Evolutionary conservation across 2,888 invertebrate genomes (phyloP).

Genomic region (Macaria notata): DNA sequence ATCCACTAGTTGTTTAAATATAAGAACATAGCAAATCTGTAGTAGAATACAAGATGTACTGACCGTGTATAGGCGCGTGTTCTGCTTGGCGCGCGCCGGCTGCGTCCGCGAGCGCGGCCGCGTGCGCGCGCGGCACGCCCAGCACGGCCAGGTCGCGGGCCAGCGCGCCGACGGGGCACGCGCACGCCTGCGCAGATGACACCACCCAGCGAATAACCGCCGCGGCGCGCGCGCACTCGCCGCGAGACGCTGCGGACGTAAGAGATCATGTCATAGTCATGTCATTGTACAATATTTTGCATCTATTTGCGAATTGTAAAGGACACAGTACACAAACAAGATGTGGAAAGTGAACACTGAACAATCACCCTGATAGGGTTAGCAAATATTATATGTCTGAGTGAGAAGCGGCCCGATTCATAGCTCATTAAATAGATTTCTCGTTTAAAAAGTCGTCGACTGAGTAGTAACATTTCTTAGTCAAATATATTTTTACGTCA

Average conservation of each 20-base stretch:
- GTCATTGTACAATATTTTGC: no score
- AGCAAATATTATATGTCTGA: no score
- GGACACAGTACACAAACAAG: no score
- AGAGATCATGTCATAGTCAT: background rate
- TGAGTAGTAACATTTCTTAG: no score
- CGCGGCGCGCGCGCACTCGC: slow-evolving; percentile 68
- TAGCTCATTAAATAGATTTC: no score
- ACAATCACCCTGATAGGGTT: no score
- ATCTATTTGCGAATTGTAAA: no score
- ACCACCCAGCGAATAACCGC: slow-evolving; percentile 70
- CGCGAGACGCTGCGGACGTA: slow-evolving; percentile 56
- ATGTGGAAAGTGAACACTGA: no score
- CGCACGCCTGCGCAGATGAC: slow-evolving; percentile 56
- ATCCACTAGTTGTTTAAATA: no score
- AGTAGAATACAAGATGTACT: background rate
- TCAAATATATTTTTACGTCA: no score
- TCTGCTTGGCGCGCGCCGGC: slow-evolving; percentile 50
- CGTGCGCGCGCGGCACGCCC: slow-evolving; percentile 68
- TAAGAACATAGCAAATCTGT: slow-evolving; percentile 21
- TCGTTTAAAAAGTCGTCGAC: no score
- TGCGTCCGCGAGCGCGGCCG: slow-evolving; percentile 61
- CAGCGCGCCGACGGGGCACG: slow-evolving; percentile 58
- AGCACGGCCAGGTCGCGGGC: slow-evolving; percentile 65
- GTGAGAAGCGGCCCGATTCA: no score
- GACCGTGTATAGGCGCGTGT: slow-evolving; percentile 40